Evolutionary conservation across 2,888 invertebrate genomes (phyloP), one percentile per base, ranked within the genome.

Genomic region (Mythimna pallens): DNA sequence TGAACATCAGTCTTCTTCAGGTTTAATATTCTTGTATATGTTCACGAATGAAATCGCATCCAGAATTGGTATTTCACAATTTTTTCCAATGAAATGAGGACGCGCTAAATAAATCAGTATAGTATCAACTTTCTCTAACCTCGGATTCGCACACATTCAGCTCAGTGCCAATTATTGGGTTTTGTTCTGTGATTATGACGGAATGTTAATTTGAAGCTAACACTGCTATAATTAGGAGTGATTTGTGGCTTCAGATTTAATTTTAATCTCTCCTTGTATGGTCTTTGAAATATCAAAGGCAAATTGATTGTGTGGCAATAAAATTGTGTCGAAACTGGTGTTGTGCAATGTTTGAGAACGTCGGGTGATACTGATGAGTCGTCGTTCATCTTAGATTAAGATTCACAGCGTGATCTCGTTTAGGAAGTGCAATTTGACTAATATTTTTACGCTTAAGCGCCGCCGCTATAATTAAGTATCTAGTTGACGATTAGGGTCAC

Each of bases 51-150:
- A 93, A 93, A 93, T 89, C 90, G 87, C 77, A 85, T 91, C 87
- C 90, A 88, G 91, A 91, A 90, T 90, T 82, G 78, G 83, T 86
- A 90, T 93, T 93, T 92, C 92, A 87, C 89, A 92, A 90, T 73
- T 89, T 88, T 90, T 86, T 85, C 87, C 84, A 86, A 85, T 73
- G 81, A 86, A 92, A 92, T 91, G 88, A 85, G 92, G 84, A 84
- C 91, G 89, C 78, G 90, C 88, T 92, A 92, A 93, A 89, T 92
- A 89, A 90, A 89, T 91, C 87, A 86, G 86, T 88, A 47, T 7
- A 14, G 47, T 47, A 47, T 47, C 47, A 17, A 89, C 93, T 93
- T 92, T 94, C 93, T 91, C 91, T 89, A 89, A 83, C 86, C 84
- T 89, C 84, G 87, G 90, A 92, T 93, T 92, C 88, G 88, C 87